Base-by-base conservation (phyloP, 1,140 invertebrate genomes). In the Acromyrmex heyeri region DNA sequence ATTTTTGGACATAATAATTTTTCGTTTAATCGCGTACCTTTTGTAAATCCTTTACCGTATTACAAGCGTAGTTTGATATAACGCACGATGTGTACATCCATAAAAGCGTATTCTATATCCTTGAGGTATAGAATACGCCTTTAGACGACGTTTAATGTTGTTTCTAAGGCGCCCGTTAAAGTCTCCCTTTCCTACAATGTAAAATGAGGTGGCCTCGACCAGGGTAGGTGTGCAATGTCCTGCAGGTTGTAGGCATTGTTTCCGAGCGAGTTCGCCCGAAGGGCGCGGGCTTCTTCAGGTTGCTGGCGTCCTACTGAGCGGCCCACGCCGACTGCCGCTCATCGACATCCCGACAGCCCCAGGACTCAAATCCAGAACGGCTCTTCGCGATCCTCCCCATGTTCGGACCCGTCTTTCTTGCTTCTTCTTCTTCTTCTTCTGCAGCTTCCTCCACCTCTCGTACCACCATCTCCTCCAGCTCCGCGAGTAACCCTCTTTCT, bases 281-380 rank as follows among this genome's bases (percentile, higher is more conserved):
- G 94, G 93, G 91, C 88, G 90, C 90, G 91, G 89, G 94, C 95
- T 95, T 95, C 95, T 95, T 95, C 95, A 95, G 95, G 93, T 93
- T 95, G 94, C 91, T 88, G 91, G 91, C 88, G 91, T 94, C 93
- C 94, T 95, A 95, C 95, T 92, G 94, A 93, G 94, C 94, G 92
- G 93, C 94, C 94, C 93, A 94, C 94, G 93, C 93, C 91, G 92
- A 93, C 92, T 93, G 93, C 93, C 90, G 92, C 93, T 94, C 93
- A 94, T 93, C 92, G 93, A 93, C 93, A 91, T 92, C 92, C 92
- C 90, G 92, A 93, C 91, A 92, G 93, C 92, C 94, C 92, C 91
- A 48, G 93, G 92, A 92, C 91, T 92, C 77, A 86, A 87, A 92
- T 91, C 88, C 89, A 91, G 87, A 88, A 87, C 86, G 27, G 85